A percentile compares a stretch with the other conserved stretches of the same genome.
These are phyloP conservation scores for Anser cygnoides DNA, from an alignment of 2,113 vertebrate genomes.

Conservation along the genomic window DNA sequence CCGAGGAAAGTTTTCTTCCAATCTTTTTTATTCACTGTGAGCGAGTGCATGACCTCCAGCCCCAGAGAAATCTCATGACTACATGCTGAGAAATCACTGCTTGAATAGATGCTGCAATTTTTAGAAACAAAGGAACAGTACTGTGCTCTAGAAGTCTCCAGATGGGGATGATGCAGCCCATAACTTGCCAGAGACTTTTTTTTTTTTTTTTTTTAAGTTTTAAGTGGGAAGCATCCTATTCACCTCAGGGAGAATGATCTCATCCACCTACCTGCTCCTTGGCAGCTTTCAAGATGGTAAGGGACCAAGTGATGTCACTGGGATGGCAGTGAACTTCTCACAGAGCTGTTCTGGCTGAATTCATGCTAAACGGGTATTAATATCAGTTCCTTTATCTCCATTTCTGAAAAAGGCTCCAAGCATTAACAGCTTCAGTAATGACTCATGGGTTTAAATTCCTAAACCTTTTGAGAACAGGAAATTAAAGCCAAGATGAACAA, in stretches of 20 bases:
- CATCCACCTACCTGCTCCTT: not conserved
- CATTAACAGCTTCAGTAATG: slow-evolving; percentile 57
- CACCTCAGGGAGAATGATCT: slow-evolving; percentile 2
- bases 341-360: not conserved
- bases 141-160: not conserved
- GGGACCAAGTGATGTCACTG: not conserved
- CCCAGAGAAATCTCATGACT: not conserved
- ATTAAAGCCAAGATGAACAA: slow-evolving; percentile 73
- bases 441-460: slow-evolving; percentile 68
- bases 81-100: not conserved
- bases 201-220: not conserved
- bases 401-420: slow-evolving; percentile 46
- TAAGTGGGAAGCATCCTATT: not conserved
- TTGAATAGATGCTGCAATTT: not conserved
- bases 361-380: slow-evolving; percentile 58
- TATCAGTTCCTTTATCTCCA: slow-evolving; percentile 52
- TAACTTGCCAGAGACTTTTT: not conserved
- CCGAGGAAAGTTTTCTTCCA: not conserved
- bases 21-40: not conserved
- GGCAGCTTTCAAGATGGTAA: not conserved
- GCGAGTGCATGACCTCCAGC: not conserved
- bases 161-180: not conserved
- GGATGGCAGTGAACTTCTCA: not conserved
- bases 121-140: not conserved
- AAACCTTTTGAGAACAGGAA: slow-evolving; percentile 68